Evolutionary conservation across 2,113 vertebrate species (phyloP).

Genomic region (Leucopternis melanops): DNA sequence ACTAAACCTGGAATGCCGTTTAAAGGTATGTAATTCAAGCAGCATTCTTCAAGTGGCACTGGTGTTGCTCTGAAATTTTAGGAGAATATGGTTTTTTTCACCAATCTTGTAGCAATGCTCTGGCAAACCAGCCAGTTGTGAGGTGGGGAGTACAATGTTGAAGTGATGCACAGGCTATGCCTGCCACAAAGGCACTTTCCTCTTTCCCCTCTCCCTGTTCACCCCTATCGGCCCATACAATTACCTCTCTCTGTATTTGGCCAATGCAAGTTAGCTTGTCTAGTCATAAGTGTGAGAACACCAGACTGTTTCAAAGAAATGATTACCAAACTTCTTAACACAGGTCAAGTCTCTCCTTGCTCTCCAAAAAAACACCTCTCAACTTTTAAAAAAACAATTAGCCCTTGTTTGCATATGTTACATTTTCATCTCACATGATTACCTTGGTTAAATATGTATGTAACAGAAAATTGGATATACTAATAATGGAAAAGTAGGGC

Average conservation of each 20-base stretch:
- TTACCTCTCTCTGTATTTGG: neutral
- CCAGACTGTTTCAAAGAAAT: neutral
- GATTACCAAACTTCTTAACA: neutral
- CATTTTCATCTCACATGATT: neutral
- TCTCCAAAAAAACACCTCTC: neutral
- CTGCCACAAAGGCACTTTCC: neutral
- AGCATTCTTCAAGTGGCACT: neutral
- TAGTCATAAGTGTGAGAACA: neutral
- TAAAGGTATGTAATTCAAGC: neutral
- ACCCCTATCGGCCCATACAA: too few relatives aligned
- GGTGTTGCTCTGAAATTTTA: neutral
- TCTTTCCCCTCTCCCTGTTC: neutral
- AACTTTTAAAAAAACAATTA: neutral
- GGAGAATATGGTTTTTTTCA: neutral
- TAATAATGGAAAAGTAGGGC: neutral
- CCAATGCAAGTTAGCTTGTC: neutral
- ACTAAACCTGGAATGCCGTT: neutral
- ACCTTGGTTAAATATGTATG: neutral
- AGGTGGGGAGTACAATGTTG: accelerated
- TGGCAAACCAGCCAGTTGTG: neutral
- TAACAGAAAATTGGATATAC: neutral
- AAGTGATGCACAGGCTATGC: neutral
- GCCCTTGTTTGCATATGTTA: neutral
- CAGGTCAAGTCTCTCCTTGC: accelerated
- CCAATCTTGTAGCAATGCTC: neutral